These are phyloP conservation scores for Psephotus haematonotus DNA, from an alignment of 2,113 vertebrate species.

Conservation along the genomic window DNA sequence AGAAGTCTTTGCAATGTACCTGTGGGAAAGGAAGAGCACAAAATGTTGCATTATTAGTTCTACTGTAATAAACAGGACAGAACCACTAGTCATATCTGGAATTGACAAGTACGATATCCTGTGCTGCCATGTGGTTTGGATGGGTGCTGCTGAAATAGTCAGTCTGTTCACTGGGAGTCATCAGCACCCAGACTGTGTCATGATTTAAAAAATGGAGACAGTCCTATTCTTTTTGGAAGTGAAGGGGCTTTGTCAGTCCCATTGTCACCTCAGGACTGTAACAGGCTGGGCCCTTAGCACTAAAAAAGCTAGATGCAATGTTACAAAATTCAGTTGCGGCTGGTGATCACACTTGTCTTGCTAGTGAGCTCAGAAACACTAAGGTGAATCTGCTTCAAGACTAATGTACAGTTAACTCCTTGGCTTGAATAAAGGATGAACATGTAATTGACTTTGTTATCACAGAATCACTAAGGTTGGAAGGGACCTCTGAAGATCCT, in stretches of 20 bases:
- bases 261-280: not conserved
- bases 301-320: not conserved
- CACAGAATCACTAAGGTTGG: not conserved
- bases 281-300: not conserved
- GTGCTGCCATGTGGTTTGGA: not conserved
- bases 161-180: not conserved
- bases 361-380: not conserved
- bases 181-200: not conserved
- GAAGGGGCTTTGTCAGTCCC: not conserved
- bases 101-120: not conserved
- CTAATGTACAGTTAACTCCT: not conserved
- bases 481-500: not conserved
- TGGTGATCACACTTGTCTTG: not conserved
- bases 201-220: not conserved
- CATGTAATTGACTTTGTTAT: not conserved
- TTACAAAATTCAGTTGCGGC: not conserved
- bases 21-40: not conserved
- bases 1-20: not conserved
- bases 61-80: not conserved
- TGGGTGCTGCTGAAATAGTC: not conserved
- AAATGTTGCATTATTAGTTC: not conserved
- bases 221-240: not conserved
- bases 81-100: not conserved
- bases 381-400: not conserved
- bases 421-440: not conserved